Conservation (phyloP, 1,140 invertebrate genomes). For the Philopotamus ludificatus region DNA sequence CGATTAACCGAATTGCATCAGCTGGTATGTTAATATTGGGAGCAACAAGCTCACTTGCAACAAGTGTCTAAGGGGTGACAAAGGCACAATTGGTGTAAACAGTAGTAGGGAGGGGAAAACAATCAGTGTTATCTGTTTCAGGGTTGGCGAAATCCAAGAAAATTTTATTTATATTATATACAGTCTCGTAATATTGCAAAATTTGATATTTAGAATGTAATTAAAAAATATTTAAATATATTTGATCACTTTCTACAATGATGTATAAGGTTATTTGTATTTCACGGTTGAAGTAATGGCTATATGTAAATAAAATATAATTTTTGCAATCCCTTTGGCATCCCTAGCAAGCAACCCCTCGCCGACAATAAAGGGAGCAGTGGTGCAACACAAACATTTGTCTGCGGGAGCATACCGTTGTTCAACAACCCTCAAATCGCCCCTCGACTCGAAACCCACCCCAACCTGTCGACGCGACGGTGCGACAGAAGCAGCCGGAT, state of each 20-base stretch:
- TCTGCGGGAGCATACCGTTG: slow-evolving; percentile 19
- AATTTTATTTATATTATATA: no score
- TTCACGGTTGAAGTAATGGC: no score
- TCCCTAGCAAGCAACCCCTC: not conserved
- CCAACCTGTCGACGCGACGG: slow-evolving; percentile 3
- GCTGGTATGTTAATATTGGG: no score
- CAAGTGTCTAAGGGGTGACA: slow-evolving; percentile 6
- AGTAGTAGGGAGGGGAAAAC: not conserved
- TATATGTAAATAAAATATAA: no score
- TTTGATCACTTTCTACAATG: no score
- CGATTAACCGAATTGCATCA: no score
- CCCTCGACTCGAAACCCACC: not conserved
- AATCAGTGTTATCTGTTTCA: not conserved
- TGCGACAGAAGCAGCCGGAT: not conserved
- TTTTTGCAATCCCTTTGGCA: no score
- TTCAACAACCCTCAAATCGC: slow-evolving; percentile 7
- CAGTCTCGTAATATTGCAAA: no score
- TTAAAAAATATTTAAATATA: no score
- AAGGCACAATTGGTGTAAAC: not conserved
- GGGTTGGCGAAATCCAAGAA: no score
- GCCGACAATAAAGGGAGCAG: slow-evolving; percentile 9
- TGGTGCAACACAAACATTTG: slow-evolving; percentile 34
- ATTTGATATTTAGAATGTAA: no score
- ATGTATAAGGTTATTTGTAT: no score
- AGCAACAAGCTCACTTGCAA: slow-evolving; percentile 3